These are phyloP conservation scores for Polypterus senegalus DNA, from an alignment of 2,113 vertebrate species.

Conservation along the genomic window DNA sequence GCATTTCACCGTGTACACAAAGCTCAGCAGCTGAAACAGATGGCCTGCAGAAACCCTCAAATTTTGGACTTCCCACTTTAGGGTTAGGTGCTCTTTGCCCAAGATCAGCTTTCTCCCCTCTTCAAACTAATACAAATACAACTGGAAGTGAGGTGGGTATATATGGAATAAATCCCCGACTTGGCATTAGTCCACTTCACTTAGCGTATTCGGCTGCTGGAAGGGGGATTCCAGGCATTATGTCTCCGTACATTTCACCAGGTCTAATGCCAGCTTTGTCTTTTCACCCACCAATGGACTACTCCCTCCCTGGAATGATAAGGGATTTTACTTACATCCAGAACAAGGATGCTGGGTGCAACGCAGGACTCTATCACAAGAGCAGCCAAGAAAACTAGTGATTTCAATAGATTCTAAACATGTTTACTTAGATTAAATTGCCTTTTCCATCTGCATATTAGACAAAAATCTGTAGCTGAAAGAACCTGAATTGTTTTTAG, in stretches of 20 bases:
- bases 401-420: not conserved
- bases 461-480: too few species aligned
- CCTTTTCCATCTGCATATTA: too few species aligned
- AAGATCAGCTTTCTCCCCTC: slow-evolving; percentile 68
- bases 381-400: slow-evolving; percentile 42
- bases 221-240: slow-evolving; percentile 47
- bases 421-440: too few species aligned
- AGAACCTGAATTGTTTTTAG: too few species aligned
- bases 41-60: slow-evolving; percentile 29
- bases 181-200: slow-evolving; percentile 55
- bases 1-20: slow-evolving; percentile 21
- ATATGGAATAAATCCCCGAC: slow-evolving; percentile 50
- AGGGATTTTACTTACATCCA: slow-evolving; percentile 56
- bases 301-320: slow-evolving; percentile 57
- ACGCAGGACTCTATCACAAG: slow-evolving; percentile 41
- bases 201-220: slow-evolving; percentile 57
- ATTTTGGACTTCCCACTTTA: slow-evolving; percentile 34
- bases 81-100: slow-evolving; percentile 36
- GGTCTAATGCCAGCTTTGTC: slow-evolving; percentile 64
- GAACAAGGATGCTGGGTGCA: slow-evolving; percentile 48
- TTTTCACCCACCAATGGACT: slow-evolving; percentile 56
- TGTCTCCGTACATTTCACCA: slow-evolving; percentile 61
- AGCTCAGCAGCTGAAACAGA: slow-evolving; percentile 21
- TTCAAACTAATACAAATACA: slow-evolving; percentile 37
- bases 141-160: slow-evolving; percentile 37